Conservation (phyloP, 2,113 vertebrate species). For the Calyptommatus sinebrachiatus region DNA sequence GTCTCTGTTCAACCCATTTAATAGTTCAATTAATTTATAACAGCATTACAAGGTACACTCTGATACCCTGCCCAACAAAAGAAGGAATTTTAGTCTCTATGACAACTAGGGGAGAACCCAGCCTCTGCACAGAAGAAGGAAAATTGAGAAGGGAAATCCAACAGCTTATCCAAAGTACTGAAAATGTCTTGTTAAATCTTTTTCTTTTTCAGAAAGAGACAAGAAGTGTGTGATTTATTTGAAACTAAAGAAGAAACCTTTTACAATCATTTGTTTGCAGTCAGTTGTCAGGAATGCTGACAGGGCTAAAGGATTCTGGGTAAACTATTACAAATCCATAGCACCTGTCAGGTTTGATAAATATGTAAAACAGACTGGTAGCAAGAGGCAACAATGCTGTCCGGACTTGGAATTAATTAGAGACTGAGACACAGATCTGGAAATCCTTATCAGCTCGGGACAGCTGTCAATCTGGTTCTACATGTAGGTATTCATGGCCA, state of each 20-base stretch:
- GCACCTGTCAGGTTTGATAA: too few relatives aligned
- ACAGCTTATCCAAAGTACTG: slow-evolving; percentile 33
- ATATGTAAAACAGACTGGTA: too few relatives aligned
- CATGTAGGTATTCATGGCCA: too few relatives aligned
- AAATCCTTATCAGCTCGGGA: too few relatives aligned
- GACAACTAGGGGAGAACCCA: slow-evolving; percentile 64
- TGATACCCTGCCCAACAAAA: slow-evolving; percentile 32
- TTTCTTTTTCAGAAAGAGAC: background rate
- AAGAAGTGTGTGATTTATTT: background rate
- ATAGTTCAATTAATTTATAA: slow-evolving; percentile 52
- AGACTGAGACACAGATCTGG: too few relatives aligned
- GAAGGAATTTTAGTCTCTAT: slow-evolving; percentile 62
- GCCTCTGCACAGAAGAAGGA: slow-evolving; percentile 49
- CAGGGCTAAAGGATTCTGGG: too few relatives aligned
- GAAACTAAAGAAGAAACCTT: background rate
- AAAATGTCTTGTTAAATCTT: slow-evolving; percentile 5
- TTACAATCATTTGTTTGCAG: background rate
- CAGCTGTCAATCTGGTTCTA: too few relatives aligned
- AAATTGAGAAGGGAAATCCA: slow-evolving; percentile 30
- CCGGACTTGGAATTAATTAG: too few relatives aligned
- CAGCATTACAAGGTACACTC: slow-evolving; percentile 46
- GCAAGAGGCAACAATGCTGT: too few relatives aligned
- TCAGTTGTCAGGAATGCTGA: too few relatives aligned
- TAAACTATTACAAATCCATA: too few relatives aligned
- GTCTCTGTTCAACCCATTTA: slow-evolving; percentile 36